These are phyloP conservation scores for Cygnus olor DNA, from an alignment of 2,797 vertebrate genomes.

Conservation along the genomic window DNA sequence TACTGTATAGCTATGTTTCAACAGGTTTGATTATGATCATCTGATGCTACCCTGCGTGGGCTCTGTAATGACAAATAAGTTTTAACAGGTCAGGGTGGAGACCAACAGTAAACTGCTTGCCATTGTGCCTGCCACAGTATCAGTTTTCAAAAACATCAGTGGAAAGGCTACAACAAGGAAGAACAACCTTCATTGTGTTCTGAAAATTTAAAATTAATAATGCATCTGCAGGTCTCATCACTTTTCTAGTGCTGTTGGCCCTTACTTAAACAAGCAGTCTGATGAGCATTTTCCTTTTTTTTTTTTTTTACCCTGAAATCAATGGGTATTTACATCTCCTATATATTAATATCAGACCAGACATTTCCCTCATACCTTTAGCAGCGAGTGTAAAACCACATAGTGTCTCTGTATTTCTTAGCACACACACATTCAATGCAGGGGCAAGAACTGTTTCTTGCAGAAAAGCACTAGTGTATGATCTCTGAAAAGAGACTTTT, in stretches of 20 bases:
- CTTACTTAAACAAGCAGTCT: background rate
- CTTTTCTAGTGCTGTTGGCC: background rate
- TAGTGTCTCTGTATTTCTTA: background rate
- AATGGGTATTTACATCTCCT: background rate
- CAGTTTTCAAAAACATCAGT: background rate
- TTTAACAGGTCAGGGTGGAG: background rate
- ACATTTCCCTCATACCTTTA: background rate
- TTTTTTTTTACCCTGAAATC: background rate
- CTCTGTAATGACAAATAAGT: background rate
- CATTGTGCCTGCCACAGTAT: background rate
- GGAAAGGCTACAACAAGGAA: background rate
- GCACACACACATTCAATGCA: background rate
- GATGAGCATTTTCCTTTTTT: background rate
- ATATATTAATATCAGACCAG: background rate
- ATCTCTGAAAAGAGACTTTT: background rate
- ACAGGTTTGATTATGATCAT: background rate
- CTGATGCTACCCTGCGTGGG: background rate
- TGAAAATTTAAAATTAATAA: background rate
- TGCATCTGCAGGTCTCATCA: background rate
- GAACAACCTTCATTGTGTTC: background rate
- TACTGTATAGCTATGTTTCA: background rate
- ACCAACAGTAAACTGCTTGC: background rate
- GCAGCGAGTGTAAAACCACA: background rate
- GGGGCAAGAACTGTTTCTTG: background rate
- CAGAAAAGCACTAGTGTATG: background rate